Conservation (phyloP, 2,797 vertebrate species). For the Cirrhinus molitorella region DNA sequence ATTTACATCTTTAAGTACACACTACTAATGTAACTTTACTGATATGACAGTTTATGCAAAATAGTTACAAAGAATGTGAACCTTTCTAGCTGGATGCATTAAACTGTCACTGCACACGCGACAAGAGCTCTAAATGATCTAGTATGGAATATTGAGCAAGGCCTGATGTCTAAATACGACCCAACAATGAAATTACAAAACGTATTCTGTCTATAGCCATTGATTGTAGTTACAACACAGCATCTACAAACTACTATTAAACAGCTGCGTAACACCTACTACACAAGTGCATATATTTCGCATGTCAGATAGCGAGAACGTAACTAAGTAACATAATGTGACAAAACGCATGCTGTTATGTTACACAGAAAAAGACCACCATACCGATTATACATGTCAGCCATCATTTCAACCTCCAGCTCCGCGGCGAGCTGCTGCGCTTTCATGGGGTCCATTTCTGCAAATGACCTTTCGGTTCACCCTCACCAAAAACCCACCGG, state of each 20-base stretch:
- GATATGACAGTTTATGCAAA: too few species aligned
- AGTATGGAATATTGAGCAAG: neutral
- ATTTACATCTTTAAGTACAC: neutral
- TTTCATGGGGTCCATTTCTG: conserved; percentile 90
- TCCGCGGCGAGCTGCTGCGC: conserved; percentile 96
- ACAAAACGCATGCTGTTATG: neutral
- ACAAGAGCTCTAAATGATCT: neutral
- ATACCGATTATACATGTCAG: conserved; percentile 98
- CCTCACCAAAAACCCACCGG: neutral
- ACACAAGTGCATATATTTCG: neutral
- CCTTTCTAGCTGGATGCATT: too few species aligned
- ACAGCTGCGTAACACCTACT: neutral
- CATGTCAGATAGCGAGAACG: neutral
- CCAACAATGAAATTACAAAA: neutral
- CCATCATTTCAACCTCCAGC: conserved; percentile 99
- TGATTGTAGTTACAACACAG: neutral
- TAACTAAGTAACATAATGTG: neutral
- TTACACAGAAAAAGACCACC: neutral
- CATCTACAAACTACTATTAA: neutral
- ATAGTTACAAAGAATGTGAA: too few species aligned
- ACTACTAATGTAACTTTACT: neutral
- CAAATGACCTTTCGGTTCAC: neutral
- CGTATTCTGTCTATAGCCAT: neutral
- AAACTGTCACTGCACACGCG: too few species aligned
- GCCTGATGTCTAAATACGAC: neutral